A percentile compares a stretch with the other conserved stretches of the same genome.
phyloP scores from a whole-genome alignment of 2,113 vertebrate genomes.

The Proterorhinus semilunaris region DNA sequence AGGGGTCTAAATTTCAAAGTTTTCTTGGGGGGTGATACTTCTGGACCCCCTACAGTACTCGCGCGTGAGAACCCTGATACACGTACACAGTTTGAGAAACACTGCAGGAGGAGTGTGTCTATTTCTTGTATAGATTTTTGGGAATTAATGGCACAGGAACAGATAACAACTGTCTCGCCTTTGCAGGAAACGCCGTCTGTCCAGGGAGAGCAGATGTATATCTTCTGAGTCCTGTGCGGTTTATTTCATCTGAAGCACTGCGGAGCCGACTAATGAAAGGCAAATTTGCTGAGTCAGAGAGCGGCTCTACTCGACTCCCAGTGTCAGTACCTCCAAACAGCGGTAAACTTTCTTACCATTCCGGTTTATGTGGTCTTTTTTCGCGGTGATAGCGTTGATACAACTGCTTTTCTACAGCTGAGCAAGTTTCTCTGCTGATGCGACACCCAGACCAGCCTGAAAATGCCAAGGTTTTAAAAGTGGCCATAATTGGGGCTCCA shows the following conservation, averaged over 20 bases:
- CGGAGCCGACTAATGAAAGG: constrained; percentile 65
- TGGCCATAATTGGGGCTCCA: constrained; percentile 88
- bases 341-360: constrained; percentile 51
- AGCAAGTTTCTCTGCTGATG: constrained; percentile 77
- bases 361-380: background rate
- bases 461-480: constrained; percentile 80
- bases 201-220: constrained; percentile 33
- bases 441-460: constrained; percentile 83
- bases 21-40: no score
- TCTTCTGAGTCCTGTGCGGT: constrained; percentile 61
- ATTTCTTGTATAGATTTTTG: background rate
- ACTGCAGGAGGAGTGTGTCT: no score
- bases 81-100: no score
- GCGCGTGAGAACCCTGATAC: no score
- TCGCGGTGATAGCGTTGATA: background rate
- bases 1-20: no score
- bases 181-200: constrained; percentile 51
- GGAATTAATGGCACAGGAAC: background rate
- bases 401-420: constrained; percentile 60
- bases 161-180: constrained; percentile 6
- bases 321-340: constrained; percentile 61
- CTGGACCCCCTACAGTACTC: no score
- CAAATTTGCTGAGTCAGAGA: constrained; percentile 45
- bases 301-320: constrained; percentile 39
- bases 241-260: constrained; percentile 69